Evolutionary conservation across 2,113 vertebrate species (phyloP).

Genomic region (Gorsachius goisagi): DNA sequence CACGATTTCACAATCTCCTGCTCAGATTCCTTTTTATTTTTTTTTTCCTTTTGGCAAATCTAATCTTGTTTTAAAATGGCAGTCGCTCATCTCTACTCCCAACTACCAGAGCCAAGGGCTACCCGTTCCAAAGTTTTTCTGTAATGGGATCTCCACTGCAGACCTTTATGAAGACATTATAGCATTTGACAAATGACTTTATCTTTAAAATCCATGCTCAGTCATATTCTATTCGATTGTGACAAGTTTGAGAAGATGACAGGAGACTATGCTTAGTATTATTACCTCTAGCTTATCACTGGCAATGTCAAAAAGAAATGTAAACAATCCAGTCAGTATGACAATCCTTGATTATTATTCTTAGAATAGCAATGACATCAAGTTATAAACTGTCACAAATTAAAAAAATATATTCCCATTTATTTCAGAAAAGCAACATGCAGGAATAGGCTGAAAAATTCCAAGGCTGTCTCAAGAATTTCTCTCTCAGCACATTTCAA

Average conservation of each 20-base stretch:
- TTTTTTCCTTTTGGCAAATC: background rate
- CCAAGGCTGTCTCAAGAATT: background rate
- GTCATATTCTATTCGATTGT: background rate
- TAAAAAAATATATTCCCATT: background rate
- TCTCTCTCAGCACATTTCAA: background rate
- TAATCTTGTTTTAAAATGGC: background rate
- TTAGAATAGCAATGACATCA: slow-evolving; percentile 26
- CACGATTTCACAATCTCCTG: background rate
- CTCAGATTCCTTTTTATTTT: background rate
- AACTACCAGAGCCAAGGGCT: background rate
- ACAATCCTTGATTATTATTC: slow-evolving; percentile 22
- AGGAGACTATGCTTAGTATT: background rate
- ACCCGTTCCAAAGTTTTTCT: background rate
- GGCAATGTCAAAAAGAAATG: slow-evolving; percentile 14
- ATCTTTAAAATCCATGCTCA: background rate
- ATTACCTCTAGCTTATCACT: background rate
- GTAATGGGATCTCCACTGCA: background rate
- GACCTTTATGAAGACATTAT: background rate
- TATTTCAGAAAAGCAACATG: background rate
- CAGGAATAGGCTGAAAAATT: background rate
- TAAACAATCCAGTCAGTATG: background rate
- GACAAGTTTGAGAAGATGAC: background rate
- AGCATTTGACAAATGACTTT: background rate
- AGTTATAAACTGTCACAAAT: slow-evolving; percentile 17
- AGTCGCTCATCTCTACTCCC: background rate